Base-by-base conservation (phyloP, 2,797 vertebrate species). In the Amazonetta brasiliensis region DNA sequence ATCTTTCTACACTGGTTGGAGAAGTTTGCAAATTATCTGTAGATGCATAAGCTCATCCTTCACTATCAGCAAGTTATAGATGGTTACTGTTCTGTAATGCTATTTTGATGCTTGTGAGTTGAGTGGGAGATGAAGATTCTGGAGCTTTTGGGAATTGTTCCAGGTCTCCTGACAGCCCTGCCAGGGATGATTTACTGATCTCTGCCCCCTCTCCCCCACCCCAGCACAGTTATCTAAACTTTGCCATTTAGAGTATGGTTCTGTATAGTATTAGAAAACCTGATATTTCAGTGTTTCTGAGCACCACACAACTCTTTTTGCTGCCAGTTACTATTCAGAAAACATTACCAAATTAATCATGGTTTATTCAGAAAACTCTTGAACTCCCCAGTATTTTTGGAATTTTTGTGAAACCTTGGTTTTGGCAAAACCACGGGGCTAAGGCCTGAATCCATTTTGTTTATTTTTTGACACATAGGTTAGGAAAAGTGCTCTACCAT, bases 401-500 rank as follows among this genome's bases (percentile, higher is more conserved):
- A 72, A 33, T 44, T 17, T 35, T 80, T 90, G 11, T n/a, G 15
- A 26, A 26, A 48, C 46, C 31, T 62, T 83, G 44, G 1, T 48
- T 83, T 93, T 91, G 41, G 7, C 77, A 62, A 89, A 91, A 62
- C 37, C 4, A 4, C 11, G 37, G 72, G 28, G 13, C 37, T 55
- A 58, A 89, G 43, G 25, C 30, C 41, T 81, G 69, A 55, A 80
- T 74, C 59, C 33, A 81, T 72, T 58, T 68, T 3, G 5, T 31
- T 6, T n/a, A 4, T 37, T 78, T 62, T 52, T 64, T 75, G 73
- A 33, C 28, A 41, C 0, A 0, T 5, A 58, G 21, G 14, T 54
- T 22, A 16, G 50, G 33, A 55, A 33, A 25, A 2, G 1, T 14
- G 30, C 26, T 60, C 39, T 72, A n/a, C 12, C 15, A 64, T 41